These are phyloP conservation scores for Hypotaenidia okinawae DNA, from an alignment of 2,797 vertebrate species.

Conservation along the genomic window DNA sequence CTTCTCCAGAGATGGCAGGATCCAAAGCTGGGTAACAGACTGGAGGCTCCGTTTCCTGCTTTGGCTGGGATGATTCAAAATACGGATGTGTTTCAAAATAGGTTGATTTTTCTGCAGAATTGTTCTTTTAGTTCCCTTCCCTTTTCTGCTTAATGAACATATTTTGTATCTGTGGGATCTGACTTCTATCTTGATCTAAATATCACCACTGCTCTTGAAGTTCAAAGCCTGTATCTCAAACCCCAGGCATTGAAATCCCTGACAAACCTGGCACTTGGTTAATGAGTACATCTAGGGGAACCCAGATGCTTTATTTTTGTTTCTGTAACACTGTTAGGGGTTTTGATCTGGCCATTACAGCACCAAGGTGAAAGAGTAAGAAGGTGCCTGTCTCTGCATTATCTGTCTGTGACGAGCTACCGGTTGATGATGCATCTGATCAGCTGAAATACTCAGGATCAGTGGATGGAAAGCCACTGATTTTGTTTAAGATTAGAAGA, in stretches of 20 bases:
- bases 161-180: not conserved
- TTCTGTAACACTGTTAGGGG: not conserved
- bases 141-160: not conserved
- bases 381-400: not conserved
- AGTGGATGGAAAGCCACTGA: not conserved
- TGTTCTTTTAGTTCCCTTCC: not conserved
- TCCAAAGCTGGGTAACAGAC: not conserved
- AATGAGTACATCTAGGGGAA: not conserved
- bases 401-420: not conserved
- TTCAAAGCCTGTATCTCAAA: not conserved
- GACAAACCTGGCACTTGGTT: not conserved
- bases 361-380: not conserved
- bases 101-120: not conserved
- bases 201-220: not conserved
- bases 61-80: not conserved
- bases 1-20: not conserved
- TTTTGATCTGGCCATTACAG: slow-evolving; percentile 21
- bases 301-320: not conserved
- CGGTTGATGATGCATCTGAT: not conserved
- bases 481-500: not conserved
- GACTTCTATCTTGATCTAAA: slow-evolving; percentile 3
- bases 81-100: not conserved
- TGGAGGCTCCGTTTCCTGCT: not conserved
- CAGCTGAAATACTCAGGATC: not conserved
- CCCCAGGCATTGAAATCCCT: not conserved